Base-by-base conservation (phyloP, 2,113 vertebrate species). In the Clinocottus analis region DNA sequence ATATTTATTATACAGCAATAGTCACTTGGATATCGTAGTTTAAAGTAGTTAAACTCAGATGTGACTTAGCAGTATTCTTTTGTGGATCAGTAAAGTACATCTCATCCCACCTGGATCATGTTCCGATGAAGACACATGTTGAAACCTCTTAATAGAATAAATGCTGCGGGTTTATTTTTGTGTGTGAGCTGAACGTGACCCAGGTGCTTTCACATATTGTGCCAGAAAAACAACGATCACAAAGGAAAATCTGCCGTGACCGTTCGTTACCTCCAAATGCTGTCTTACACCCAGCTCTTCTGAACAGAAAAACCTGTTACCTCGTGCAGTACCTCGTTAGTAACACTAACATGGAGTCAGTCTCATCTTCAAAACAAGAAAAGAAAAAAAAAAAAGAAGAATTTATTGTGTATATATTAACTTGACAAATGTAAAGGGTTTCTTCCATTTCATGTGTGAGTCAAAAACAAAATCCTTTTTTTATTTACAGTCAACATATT, bases 1-100 rank as follows among this genome's bases (percentile, higher is more conserved):
- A 94, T 94, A 94, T 92, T 91, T 89, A 85, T 86, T 84, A 91
- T 80, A 90, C 90, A 93, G 93, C 93, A 94, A 94, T 94, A 94
- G 88, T 92, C 85, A 85, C 85, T 80, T 78, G 62, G 86, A 79
- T 65, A 76, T 87, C 81, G 80, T 60, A 76, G 81, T 83, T 86
- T 75, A 51, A n/a, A 71, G 75, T 89, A 79, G 76, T 83, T 74
- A 43, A 71, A 87, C 87, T 86, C 75, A 47, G 73, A 82, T 81
- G 86, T 85, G 90, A 89, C 82, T 78, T 69, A 27, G 85, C 77
- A 64, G 77, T 69, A 80, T 72, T 84, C 65, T 70, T 69, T 80
- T 86, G 85, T 65, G 61, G 86, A 69, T 86, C 76, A 79, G 71
- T 79, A 58, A 55, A 79, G 55, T 77, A n/a, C 84, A 81, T 85